These are phyloP conservation scores for Lamprologus lemairii DNA, from an alignment of 2,113 vertebrate species.

Conservation along the genomic window DNA sequence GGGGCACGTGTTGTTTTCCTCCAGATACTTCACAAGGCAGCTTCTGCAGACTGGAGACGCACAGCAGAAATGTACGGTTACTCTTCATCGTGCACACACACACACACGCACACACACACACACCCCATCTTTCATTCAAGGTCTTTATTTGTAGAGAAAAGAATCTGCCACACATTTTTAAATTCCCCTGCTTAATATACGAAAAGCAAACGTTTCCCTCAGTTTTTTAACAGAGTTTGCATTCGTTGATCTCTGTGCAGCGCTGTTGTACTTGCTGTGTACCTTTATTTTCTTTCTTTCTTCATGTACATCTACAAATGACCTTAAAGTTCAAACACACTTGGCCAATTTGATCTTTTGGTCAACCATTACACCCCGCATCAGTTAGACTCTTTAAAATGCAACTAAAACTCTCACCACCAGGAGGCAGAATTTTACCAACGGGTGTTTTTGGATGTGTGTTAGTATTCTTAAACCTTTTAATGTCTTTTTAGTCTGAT, in stretches of 20 bases:
- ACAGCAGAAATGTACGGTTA: neutral
- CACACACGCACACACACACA: neutral
- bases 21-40: conserved; percentile 97
- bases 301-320: neutral
- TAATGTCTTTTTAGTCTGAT: neutral
- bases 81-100: neutral
- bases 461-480: neutral
- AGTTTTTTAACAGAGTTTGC: neutral
- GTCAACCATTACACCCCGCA: neutral
- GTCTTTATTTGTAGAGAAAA: neutral
- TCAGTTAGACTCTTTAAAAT: neutral
- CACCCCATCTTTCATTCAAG: neutral
- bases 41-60: conserved; percentile 88
- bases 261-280: neutral
- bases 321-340: neutral
- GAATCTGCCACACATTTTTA: neutral
- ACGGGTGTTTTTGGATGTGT: neutral
- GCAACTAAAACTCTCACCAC: neutral
- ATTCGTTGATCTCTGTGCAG: neutral
- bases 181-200: neutral
- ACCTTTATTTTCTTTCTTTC: neutral
- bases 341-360: neutral
- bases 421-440: neutral
- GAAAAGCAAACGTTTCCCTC: neutral
- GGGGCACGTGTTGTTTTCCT: conserved; percentile 98